A percentile compares a stretch with the other conserved stretches of the same genome.
phyloP scores from a whole-genome alignment of 2,888 invertebrate genomes.

The Amiota mariae region DNA sequence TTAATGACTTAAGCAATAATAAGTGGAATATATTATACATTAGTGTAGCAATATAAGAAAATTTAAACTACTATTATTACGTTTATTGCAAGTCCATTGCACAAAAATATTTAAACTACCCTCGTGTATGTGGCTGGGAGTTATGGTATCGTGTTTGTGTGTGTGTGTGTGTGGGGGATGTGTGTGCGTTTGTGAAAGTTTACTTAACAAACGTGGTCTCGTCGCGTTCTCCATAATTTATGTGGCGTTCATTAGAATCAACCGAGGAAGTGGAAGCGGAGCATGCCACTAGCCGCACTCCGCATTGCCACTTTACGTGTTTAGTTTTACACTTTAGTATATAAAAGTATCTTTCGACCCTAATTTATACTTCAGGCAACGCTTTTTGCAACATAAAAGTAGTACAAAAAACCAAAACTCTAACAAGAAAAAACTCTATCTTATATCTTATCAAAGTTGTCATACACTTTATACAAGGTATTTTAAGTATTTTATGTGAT shows the following conservation, averaged over 20 bases:
- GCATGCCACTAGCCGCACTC: slow-evolving; percentile 9
- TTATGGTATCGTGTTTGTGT: background rate
- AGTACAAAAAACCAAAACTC: background rate
- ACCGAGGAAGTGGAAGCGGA: background rate
- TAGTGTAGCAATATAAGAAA: no score
- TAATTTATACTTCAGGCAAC: slow-evolving; percentile 25
- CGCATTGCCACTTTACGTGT: slow-evolving; percentile 22
- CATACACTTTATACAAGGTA: no score
- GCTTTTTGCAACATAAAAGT: background rate
- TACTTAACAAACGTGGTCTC: slow-evolving; percentile 37
- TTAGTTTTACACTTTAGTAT: slow-evolving; percentile 29
- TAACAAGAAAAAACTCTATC: background rate
- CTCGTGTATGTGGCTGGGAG: slow-evolving; percentile 10
- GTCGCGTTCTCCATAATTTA: slow-evolving; percentile 54
- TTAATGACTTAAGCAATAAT: no score
- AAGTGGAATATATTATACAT: no score
- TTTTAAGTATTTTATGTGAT: no score
- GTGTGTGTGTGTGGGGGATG: background rate
- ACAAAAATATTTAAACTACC: no score
- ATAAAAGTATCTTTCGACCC: slow-evolving; percentile 18
- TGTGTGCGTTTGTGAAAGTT: slow-evolving; percentile 28
- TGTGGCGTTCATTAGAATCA: slow-evolving; percentile 58
- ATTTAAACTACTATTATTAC: no score
- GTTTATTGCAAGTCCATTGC: no score
- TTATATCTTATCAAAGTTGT: no score